Percentiles rank a stretch among this genome's conserved stretches.
These are phyloP conservation scores for Drosophila nasuta DNA, from an alignment of 1,140 invertebrate genomes.

Conservation along the genomic window DNA sequence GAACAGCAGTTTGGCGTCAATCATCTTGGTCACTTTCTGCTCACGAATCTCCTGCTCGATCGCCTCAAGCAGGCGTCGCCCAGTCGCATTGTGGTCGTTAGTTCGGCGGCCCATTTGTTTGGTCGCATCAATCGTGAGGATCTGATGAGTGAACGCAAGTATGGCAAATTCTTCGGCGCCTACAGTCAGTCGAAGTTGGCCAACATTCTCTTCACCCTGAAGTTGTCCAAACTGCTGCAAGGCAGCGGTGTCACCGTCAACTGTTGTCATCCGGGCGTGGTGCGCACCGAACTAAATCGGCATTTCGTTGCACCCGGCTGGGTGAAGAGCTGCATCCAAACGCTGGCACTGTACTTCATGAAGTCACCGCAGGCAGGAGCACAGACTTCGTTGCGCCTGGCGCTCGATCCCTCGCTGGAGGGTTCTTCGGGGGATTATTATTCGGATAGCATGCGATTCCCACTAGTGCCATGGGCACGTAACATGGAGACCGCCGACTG, in stretches of 20 bases:
- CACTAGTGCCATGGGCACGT: conserved; percentile 71
- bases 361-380: conserved; percentile 90
- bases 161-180: conserved; percentile 86
- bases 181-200: conserved; percentile 92
- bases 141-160: conserved; percentile 88
- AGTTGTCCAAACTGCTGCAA: conserved; percentile 87
- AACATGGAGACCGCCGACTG: conserved; percentile 87
- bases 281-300: conserved; percentile 90
- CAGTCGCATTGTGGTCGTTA: conserved; percentile 85
- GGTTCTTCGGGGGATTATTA: conserved; percentile 87
- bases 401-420: conserved; percentile 89
- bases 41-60: conserved; percentile 91
- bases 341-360: conserved; percentile 75
- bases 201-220: conserved; percentile 90
- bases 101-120: conserved; percentile 83
- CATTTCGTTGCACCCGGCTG: conserved; percentile 85
- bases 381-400: conserved; percentile 92
- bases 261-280: conserved; percentile 90
- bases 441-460: conserved; percentile 86
- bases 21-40: conserved; percentile 93
- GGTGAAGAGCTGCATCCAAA: conserved; percentile 52
- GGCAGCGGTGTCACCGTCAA: conserved; percentile 88
- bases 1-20: conserved; percentile 93
- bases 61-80: conserved; percentile 86
- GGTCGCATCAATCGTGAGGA: conserved; percentile 90